These are phyloP conservation scores for Pteronura brasiliensis DNA, from an alignment of 2,113 vertebrate species.

Conservation along the genomic window DNA sequence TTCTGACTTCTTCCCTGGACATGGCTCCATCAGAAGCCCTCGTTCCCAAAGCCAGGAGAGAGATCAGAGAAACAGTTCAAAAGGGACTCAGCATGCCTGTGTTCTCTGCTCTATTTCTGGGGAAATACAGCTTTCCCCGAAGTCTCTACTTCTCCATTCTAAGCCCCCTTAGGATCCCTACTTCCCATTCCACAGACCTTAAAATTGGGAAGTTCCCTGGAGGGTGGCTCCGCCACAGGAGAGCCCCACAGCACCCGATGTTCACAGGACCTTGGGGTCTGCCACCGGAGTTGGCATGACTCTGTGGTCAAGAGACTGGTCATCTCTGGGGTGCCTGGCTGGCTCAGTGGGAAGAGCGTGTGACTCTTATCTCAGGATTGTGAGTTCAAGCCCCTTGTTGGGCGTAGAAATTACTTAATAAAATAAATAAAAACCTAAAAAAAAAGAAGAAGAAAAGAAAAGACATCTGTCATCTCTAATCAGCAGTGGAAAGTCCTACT, in stretches of 20 bases:
- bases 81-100: not conserved
- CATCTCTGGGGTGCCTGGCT: not conserved
- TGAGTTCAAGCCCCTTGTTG: not conserved
- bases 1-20: not conserved
- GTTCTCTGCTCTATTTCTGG: not conserved
- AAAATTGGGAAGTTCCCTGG: not conserved
- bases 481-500: not conserved
- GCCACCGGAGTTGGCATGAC: not conserved
- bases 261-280: not conserved
- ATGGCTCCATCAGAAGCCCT: not conserved
- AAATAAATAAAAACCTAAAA: not conserved
- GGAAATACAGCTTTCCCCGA: not conserved
- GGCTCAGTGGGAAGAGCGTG: not conserved
- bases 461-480: not conserved
- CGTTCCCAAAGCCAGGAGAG: not conserved
- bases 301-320: not conserved
- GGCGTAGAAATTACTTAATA: not conserved
- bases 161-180: not conserved
- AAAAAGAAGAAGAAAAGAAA: not conserved
- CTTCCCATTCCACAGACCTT: not conserved
- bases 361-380: not conserved
- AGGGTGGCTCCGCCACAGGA: no score
- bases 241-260: no score
- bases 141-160: not conserved
- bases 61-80: not conserved